Percentiles rank a stretch among this genome's conserved stretches.
Evolutionary conservation across 1,140 invertebrate species (phyloP).

Genomic region (Schlechtendalia chinensis): DNA sequence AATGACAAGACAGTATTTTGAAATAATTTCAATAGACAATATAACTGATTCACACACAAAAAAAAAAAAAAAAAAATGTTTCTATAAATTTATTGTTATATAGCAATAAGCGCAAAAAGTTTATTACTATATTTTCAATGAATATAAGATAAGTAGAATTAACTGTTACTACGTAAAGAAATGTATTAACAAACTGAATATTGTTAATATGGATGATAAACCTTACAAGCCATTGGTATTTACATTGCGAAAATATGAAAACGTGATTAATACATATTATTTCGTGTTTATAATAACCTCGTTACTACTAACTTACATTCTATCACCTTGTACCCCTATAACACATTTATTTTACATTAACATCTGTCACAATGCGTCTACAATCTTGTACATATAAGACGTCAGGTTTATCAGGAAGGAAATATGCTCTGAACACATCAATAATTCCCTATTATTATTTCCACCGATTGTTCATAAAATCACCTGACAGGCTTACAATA

Average conservation of each 20-base stretch:
- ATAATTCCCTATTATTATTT: background rate
- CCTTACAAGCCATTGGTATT: too few species aligned
- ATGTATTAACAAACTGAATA: background rate
- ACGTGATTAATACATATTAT: too few species aligned
- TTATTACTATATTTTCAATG: background rate
- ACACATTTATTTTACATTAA: background rate
- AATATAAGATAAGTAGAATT: background rate
- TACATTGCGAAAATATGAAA: too few species aligned
- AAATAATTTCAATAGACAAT: background rate
- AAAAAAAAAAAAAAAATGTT: background rate
- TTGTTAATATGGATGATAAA: too few species aligned
- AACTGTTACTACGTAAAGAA: background rate
- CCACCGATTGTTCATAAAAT: background rate
- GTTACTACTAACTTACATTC: background rate
- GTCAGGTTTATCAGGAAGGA: background rate
- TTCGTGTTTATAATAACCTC: too few species aligned
- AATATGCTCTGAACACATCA: background rate
- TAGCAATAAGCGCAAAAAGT: background rate
- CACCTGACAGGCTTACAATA: background rate
- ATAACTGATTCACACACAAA: background rate
- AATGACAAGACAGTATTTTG: background rate
- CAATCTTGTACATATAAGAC: background rate
- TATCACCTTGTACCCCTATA: constrained; percentile 20
- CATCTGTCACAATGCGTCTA: background rate
- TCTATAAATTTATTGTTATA: background rate